Evolutionary conservation across 2,888 invertebrate species (phyloP), one percentile per base, ranked within the genome.

Genomic region (Dasysyrphus albostriatus): DNA sequence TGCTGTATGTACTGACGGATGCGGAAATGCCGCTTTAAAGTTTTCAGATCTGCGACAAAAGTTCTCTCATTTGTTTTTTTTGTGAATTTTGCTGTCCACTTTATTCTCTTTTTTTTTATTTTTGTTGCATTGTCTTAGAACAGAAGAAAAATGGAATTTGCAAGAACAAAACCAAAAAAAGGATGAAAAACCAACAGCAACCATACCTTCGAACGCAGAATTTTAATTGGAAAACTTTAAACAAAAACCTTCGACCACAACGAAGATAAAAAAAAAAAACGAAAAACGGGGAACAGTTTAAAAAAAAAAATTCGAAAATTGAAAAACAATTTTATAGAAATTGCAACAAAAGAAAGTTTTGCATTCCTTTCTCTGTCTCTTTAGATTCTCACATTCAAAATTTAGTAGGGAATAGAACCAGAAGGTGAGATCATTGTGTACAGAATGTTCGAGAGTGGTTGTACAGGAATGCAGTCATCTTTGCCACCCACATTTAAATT

Each of bases 201-300:
- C 67, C 69, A 51, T 69, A 54, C 51, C 51, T 69, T 69, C 54
- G 39, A 70, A 63, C 37, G 70, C 56, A 72, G 67, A 70, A 75
- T 84, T 84, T 80, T 80, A 84, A 80, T 84, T 79, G 83, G 75
- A 84, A 84, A 84, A 79, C 65, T 84, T 84, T 72, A 65, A 84
- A 79, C 75, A 79, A 84, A 84, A 84, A 63, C 83, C 78, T 69
- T 78, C 67, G 80, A 80, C 80, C 76, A 70, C 70, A 47, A 70
- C 37, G 65, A 29, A 14, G 10, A 44, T 42, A 61, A 78, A 78
- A 44, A 49, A 61, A 78, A 78, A 61, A 51, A 34, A 65, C 51
- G n/a, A 59, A 58, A 29, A 32, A 61, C 9, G 14, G 19, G 4
- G n/a, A 49, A 44, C 14, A 29, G 12, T 65, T 32, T 32, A 12